Evolutionary conservation across 2,113 vertebrate species (phyloP).

Genomic region (Antidorcas marsupialis): DNA sequence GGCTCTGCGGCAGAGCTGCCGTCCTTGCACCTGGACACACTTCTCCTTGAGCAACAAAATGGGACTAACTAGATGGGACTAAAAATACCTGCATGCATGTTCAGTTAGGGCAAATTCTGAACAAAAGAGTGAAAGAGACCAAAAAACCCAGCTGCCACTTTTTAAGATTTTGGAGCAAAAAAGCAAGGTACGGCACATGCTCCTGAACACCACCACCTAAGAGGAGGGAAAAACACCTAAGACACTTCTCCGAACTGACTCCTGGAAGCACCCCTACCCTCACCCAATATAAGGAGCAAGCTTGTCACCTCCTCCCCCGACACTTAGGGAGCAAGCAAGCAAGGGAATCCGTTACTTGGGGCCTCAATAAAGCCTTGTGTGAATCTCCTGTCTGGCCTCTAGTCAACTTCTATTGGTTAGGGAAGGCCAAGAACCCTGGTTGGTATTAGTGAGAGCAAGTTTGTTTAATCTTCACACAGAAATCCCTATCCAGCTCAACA

Average conservation of each 20-base stretch:
- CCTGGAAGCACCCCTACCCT: background rate
- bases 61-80: background rate
- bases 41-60: background rate
- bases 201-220: background rate
- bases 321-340: background rate
- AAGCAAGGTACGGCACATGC: background rate
- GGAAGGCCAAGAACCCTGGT: background rate
- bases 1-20: background rate
- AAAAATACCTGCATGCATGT: background rate
- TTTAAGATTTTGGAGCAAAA: background rate
- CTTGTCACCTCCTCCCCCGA: background rate
- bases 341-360: background rate
- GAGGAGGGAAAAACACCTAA: background rate
- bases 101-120: background rate
- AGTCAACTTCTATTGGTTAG: background rate
- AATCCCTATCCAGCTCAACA: background rate
- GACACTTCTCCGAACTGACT: background rate
- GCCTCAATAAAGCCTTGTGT: background rate
- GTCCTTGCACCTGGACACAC: background rate
- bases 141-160: background rate
- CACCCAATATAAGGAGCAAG: background rate
- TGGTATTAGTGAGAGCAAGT: background rate
- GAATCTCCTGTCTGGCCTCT: background rate
- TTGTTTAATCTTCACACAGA: background rate
- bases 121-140: background rate